A percentile compares a stretch with the other conserved stretches of the same genome.
Conservation (phyloP, 1,140 invertebrate species). For the Fopius arisanus region DNA sequence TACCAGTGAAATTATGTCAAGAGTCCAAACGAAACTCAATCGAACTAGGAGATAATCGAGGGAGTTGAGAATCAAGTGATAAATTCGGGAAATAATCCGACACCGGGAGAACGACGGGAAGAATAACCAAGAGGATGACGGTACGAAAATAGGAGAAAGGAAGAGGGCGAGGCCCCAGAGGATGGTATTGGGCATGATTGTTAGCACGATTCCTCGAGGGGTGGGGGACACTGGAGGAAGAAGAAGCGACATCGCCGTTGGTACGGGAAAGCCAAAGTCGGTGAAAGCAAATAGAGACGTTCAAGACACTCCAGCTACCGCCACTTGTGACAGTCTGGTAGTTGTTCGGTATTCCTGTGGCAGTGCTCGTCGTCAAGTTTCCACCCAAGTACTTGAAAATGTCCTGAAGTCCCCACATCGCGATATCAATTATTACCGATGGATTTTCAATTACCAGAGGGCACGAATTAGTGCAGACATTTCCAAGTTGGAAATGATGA, state of each 20-base stretch:
- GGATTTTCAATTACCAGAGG: no score
- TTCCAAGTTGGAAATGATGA: no score
- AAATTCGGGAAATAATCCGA: neutral
- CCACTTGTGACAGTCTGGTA: slow-evolving; percentile 20
- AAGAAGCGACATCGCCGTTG: slow-evolving; percentile 21
- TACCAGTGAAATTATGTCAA: slow-evolving; percentile 5
- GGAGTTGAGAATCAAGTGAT: slow-evolving; percentile 19
- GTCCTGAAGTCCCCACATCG: no score
- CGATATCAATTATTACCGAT: no score
- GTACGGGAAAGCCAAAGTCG: slow-evolving; percentile 34
- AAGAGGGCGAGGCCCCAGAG: slow-evolving; percentile 17
- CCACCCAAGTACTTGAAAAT: neutral
- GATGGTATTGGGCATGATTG: slow-evolving; percentile 6
- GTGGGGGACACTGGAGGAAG: slow-evolving; percentile 23
- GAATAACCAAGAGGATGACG: neutral
- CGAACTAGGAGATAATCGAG: no score
- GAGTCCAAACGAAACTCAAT: slow-evolving; percentile 3
- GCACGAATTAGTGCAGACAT: no score
- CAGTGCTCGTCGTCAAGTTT: neutral
- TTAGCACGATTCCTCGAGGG: neutral
- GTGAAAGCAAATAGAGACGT: slow-evolving; percentile 31
- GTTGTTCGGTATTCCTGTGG: slow-evolving; percentile 14
- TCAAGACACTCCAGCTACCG: slow-evolving; percentile 14
- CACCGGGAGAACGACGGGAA: slow-evolving; percentile 23
- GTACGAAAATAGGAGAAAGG: slow-evolving; percentile 17